Base-by-base conservation (phyloP, 2,113 vertebrate genomes). In the Trachemys scripta region DNA sequence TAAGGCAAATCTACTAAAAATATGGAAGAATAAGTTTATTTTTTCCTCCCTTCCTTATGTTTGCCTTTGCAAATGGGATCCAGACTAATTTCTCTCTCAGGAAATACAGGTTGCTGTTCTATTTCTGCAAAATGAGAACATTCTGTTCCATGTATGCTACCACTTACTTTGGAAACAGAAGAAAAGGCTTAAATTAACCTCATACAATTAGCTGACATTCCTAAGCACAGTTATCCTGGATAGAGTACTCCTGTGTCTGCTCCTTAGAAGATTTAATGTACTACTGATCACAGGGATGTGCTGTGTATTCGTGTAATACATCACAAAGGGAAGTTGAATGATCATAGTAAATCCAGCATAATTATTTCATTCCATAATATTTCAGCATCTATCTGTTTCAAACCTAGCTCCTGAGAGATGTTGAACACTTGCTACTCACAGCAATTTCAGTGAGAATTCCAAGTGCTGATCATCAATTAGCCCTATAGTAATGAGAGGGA, bases 51-150 rank as follows among this genome's bases (percentile, higher is more conserved):
- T 75, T 76, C 38, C 27, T 92, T 45, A 53, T 84, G 82, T 84
- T 92, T 94, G 76, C 57, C n/a, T 96, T 95, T 97, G 93, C 47
- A 96, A 95, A 97, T 75, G 59, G 27, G 10, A 19, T 84, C 78
- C 86, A 83, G 92, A 87, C 7, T 50, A 95, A 90, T 97, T 97
- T 96, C 65, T 95, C 50, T 89, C 22, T 76, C 93, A 88, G 95
- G 81, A 95, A 91, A 92, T 87, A 90, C 80, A 91, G 85, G 96
- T 93, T 96, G 89, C 93, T 93, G 87, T 90, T 96, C 94, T 96
- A 95, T 97, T 96, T 97, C 92, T 93, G 93, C 51, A 95, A 92
- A 97, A 94, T 49, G 90, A 97, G 47, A 95, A 95, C 89, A 88
- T 82, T 93, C 35, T 87, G 87, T 78, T 95, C 94, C 95, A 87